Evolutionary conservation across 2,888 invertebrate species (phyloP).

Genomic region (Conops quadrifasciatus): DNA sequence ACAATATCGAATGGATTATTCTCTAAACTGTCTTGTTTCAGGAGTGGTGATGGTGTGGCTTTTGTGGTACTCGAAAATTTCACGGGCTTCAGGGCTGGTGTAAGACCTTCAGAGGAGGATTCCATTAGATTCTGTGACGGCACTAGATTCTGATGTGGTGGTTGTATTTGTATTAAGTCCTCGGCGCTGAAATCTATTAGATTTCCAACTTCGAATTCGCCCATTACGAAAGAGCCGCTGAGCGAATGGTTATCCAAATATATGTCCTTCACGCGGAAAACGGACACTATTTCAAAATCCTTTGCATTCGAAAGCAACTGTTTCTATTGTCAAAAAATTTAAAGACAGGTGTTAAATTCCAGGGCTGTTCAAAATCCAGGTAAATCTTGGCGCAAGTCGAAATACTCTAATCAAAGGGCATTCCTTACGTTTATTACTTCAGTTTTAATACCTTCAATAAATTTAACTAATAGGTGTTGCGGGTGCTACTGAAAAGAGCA

Average conservation of each 20-base stretch:
- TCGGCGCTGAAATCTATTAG: slow-evolving; percentile 50
- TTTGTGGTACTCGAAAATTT: not conserved
- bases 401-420: too few species aligned
- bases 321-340: slow-evolving; percentile 37
- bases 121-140: not conserved
- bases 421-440: too few species aligned
- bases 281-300: not conserved
- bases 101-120: slow-evolving; percentile 10
- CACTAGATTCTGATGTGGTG: not conserved
- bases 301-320: slow-evolving; percentile 39
- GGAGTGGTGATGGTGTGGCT: slow-evolving; percentile 9
- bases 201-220: slow-evolving; percentile 40
- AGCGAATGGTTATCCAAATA: not conserved
- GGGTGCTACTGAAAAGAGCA: too few species aligned
- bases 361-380: not conserved
- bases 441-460: too few species aligned
- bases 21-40: slow-evolving; percentile 46
- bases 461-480: too few species aligned
- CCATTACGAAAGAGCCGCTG: slow-evolving; percentile 35
- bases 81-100: not conserved
- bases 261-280: not conserved
- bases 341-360: slow-evolving; percentile 5
- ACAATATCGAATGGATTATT: slow-evolving; percentile 53
- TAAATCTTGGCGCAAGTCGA: not conserved
- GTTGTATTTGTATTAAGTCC: slow-evolving; percentile 34